phyloP scores from a whole-genome alignment of 2,113 vertebrate species.

The Caranx melampygus region DNA sequence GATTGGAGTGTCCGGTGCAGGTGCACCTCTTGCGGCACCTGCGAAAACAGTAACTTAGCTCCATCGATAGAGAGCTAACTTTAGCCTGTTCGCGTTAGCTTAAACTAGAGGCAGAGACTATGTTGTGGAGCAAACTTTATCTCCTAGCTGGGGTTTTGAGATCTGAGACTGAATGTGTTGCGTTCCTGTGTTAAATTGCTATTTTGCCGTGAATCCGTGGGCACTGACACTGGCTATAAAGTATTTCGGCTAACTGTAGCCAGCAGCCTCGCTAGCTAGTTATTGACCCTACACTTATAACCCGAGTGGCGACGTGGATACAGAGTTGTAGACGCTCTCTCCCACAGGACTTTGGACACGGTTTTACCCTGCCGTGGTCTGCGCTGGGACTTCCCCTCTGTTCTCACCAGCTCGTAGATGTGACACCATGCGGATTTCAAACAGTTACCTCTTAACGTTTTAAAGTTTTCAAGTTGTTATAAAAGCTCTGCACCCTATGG shows the following conservation, averaged over 20 bases:
- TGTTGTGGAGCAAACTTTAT: neutral
- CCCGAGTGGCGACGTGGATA: conserved; percentile 76
- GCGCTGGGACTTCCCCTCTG: conserved; percentile 20
- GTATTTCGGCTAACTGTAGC: conserved; percentile 35
- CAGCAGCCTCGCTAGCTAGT: conserved; percentile 41
- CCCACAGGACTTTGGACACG: conserved; percentile 76
- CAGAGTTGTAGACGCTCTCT: conserved; percentile 17
- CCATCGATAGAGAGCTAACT: conserved; percentile 55
- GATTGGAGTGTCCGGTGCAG: conserved; percentile 60
- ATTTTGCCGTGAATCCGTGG: neutral
- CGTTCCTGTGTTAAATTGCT: neutral
- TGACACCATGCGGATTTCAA: conserved; percentile 58
- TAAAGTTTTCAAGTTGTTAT: conserved; percentile 65
- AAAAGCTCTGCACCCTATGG: conserved; percentile 81
- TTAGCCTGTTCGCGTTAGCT: conserved; percentile 54
- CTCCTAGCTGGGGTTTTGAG: neutral
- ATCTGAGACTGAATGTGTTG: too few relatives aligned
- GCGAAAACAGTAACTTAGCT: conserved; percentile 61
- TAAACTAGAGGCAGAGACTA: neutral
- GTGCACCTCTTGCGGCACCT: conserved; percentile 81
- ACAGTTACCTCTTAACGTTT: conserved; percentile 40
- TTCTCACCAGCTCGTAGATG: conserved; percentile 9
- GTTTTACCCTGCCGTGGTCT: conserved; percentile 25
- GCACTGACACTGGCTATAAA: conserved; percentile 6
- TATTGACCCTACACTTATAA: conserved; percentile 32